Percentiles rank a stretch among this genome's conserved stretches.
Conservation (phyloP, 2,113 vertebrate species). For the Anoplopoma fimbria region DNA sequence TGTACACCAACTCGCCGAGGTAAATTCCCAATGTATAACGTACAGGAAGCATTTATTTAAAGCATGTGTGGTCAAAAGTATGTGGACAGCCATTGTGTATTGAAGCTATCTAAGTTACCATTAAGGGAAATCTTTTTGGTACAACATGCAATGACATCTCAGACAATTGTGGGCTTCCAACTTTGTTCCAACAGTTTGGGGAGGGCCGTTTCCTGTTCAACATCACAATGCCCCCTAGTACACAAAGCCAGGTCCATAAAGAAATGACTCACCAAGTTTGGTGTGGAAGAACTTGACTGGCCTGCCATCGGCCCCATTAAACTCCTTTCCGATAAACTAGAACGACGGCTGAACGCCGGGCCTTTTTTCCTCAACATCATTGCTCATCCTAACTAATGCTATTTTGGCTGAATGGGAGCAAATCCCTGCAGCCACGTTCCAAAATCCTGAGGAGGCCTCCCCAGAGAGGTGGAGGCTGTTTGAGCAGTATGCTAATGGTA, state of each 20-base stretch:
- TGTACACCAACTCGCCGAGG: constrained; percentile 11
- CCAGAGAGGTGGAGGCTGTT: neutral
- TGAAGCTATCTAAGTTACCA: neutral
- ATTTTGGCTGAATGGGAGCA: constrained; percentile 43
- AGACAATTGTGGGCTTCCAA: neutral
- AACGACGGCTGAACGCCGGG: neutral
- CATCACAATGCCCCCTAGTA: neutral
- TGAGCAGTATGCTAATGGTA: neutral
- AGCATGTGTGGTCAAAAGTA: neutral
- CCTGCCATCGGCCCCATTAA: neutral
- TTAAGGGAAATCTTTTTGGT: neutral
- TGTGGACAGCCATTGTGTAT: neutral
- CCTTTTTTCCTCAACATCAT: constrained; percentile 21
- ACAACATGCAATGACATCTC: neutral
- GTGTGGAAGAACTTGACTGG: neutral
- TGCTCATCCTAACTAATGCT: constrained; percentile 32
- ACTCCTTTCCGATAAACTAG: neutral
- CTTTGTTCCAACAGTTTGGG: no score
- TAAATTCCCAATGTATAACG: constrained; percentile 5
- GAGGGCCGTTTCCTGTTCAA: neutral
- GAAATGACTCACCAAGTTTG: neutral
- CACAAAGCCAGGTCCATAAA: neutral
- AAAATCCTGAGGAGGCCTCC: constrained; percentile 17
- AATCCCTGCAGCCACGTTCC: constrained; percentile 27
- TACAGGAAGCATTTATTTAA: constrained; percentile 2